phyloP scores from a whole-genome alignment of 30 jellyfish, hydroid and myxozoan genomes.

The Nemopilema nomurai region DNA sequence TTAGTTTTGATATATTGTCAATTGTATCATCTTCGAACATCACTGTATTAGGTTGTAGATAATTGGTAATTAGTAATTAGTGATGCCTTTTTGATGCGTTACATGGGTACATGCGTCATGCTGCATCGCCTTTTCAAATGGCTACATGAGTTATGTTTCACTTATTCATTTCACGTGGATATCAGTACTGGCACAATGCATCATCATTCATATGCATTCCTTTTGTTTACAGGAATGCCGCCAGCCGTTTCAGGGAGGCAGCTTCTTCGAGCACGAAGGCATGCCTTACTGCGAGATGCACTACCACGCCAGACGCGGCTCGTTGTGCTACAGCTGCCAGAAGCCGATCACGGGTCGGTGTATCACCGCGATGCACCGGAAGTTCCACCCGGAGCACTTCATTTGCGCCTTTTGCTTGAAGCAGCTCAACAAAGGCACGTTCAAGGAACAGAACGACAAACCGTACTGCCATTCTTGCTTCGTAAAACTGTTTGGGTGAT shows the following conservation, averaged over 20 bases:
- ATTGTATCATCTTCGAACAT: no score
- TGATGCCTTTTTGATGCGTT: no score
- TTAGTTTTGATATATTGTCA: no score
- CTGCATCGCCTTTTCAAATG: no score
- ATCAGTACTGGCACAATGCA: background rate
- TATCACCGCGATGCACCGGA: conserved; percentile 94
- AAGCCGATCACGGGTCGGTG: conserved; percentile 96
- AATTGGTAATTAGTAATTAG: no score
- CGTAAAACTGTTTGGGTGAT: conserved; percentile 85
- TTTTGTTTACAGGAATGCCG: conserved; percentile 79
- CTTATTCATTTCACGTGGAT: no score
- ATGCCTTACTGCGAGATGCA: conserved; percentile 98
- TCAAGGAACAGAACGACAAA: conserved; percentile 93
- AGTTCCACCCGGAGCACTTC: conserved; percentile 97
- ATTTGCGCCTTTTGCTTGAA: conserved; percentile 95
- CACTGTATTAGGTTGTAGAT: no score
- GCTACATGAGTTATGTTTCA: no score
- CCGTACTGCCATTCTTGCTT: conserved; percentile 96
- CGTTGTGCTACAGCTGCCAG: conserved; percentile 97
- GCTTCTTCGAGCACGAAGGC: conserved; percentile 94
- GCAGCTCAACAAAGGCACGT: conserved; percentile 92
- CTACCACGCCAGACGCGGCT: conserved; percentile 96
- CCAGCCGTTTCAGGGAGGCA: conserved; percentile 91
- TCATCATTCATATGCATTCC: background rate
- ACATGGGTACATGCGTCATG: no score